Evolutionary conservation across 2,888 invertebrate species (phyloP).

Genomic region (Synanthedon myopaeformis): DNA sequence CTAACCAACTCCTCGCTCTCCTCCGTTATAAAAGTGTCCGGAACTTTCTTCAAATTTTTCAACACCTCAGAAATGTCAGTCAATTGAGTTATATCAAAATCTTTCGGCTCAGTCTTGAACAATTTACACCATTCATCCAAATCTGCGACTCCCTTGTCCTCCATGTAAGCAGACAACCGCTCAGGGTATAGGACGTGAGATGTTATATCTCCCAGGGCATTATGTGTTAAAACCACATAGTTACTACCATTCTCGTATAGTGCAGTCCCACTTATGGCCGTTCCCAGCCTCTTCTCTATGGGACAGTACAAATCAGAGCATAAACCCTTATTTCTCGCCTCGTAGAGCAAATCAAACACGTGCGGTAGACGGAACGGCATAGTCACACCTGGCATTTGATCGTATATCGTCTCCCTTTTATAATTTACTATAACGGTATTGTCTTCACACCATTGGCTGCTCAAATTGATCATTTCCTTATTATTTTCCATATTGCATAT

Average conservation of each 20-base stretch:
- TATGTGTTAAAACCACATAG: constrained; percentile 40
- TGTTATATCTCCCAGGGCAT: constrained; percentile 54
- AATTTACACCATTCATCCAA: constrained; percentile 42
- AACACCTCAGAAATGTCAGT: constrained; percentile 33
- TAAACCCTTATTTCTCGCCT: constrained; percentile 31
- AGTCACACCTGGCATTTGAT: constrained; percentile 24
- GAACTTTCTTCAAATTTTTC: constrained; percentile 34
- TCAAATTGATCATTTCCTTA: constrained; percentile 42
- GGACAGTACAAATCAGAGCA: constrained; percentile 41
- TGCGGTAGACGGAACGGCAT: constrained; percentile 51
- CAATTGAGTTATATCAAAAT: constrained; percentile 34
- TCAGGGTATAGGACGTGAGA: constrained; percentile 40
- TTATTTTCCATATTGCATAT: constrained; percentile 37
- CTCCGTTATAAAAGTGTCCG: constrained; percentile 25
- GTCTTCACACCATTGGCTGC: constrained; percentile 59
- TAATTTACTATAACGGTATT: constrained; percentile 45
- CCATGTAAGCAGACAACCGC: constrained; percentile 34
- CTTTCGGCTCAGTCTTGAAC: constrained; percentile 21
- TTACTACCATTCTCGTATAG: constrained; percentile 35
- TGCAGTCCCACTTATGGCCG: constrained; percentile 36
- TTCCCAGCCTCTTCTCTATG: constrained; percentile 34
- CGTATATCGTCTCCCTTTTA: constrained; percentile 14
- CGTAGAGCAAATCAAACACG: constrained; percentile 32
- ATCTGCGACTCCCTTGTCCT: constrained; percentile 32
- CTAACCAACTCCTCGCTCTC: constrained; percentile 9